Percentiles rank a stretch among this genome's conserved stretches.
phyloP scores from a whole-genome alignment of 2,888 invertebrate genomes.

The Melanophora roralis region DNA sequence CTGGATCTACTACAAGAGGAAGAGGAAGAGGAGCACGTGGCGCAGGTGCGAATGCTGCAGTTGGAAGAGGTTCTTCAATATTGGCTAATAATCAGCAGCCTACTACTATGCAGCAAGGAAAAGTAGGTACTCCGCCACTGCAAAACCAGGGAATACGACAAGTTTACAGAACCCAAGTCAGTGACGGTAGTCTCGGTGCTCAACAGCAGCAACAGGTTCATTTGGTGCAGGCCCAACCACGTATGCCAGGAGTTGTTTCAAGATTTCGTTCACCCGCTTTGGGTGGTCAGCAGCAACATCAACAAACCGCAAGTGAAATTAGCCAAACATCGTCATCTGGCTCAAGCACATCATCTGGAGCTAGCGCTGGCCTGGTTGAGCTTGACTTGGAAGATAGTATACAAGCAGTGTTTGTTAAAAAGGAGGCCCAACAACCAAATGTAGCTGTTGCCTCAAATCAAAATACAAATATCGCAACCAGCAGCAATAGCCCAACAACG shows the following conservation, averaged over 20 bases:
- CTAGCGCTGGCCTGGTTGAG: constrained; percentile 62
- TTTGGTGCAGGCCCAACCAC: constrained; percentile 63
- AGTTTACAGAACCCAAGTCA: constrained; percentile 59
- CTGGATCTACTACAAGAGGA: constrained; percentile 54
- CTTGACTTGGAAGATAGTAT: constrained; percentile 76
- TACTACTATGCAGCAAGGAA: constrained; percentile 49
- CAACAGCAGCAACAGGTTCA: constrained; percentile 65
- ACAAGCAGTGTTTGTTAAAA: constrained; percentile 75
- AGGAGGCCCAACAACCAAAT: constrained; percentile 70
- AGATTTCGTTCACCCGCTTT: constrained; percentile 59
- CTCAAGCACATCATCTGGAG: constrained; percentile 4
- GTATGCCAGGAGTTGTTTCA: constrained; percentile 36
- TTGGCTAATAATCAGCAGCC: constrained; percentile 31
- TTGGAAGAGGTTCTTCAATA: constrained; percentile 51
- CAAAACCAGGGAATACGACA: constrained; percentile 56
- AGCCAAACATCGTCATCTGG: constrained; percentile 33
- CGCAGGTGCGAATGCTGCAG: constrained; percentile 40
- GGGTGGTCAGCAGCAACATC: constrained; percentile 43
- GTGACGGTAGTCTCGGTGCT: constrained; percentile 22
- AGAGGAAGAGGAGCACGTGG: constrained; percentile 63
- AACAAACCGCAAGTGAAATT: constrained; percentile 34
- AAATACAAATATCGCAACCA: constrained; percentile 50
- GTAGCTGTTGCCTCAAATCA: constrained; percentile 48
- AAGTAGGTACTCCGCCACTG: constrained; percentile 55
- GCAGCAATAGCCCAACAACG: constrained; percentile 69